These are phyloP conservation scores for Sorex araneus DNA, from an alignment of 2,113 vertebrate species.

Conservation along the genomic window DNA sequence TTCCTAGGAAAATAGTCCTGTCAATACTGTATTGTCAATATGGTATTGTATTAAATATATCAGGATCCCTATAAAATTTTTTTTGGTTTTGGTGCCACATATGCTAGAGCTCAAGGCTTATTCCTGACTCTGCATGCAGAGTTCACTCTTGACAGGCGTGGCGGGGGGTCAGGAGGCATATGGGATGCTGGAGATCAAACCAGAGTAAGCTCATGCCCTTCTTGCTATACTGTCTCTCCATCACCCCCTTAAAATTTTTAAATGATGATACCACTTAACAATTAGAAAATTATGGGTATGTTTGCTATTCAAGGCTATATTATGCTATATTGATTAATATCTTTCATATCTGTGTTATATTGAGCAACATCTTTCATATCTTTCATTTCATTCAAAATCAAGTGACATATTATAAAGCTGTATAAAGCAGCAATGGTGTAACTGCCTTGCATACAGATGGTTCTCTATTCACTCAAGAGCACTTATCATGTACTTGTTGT, in stretches of 20 bases:
- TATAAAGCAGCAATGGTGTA: not conserved
- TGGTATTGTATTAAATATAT: constrained; percentile 27
- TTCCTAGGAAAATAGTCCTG: not conserved
- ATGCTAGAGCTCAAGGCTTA: too few relatives aligned
- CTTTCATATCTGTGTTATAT: not conserved
- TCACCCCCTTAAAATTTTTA: not conserved
- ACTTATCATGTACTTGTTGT: not conserved
- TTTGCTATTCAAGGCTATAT: not conserved
- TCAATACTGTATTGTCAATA: not conserved
- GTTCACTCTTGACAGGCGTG: too few relatives aligned
- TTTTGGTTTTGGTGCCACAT: not conserved
- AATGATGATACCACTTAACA: not conserved
- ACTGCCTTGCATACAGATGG: not conserved
- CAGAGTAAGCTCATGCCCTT: too few relatives aligned
- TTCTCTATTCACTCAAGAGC: not conserved
- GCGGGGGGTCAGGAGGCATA: too few relatives aligned
- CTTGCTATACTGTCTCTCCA: too few relatives aligned
- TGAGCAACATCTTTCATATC: too few relatives aligned
- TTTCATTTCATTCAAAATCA: not conserved
- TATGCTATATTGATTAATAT: not conserved
- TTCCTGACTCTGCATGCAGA: too few relatives aligned
- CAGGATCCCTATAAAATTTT: not conserved
- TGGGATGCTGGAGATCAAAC: too few relatives aligned
- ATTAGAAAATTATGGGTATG: not conserved
- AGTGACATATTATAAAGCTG: not conserved